Evolutionary conservation across 2,113 vertebrate species (phyloP), one percentile per base, ranked within the genome.

Genomic region (Protobothrops mucrosquamatus): DNA sequence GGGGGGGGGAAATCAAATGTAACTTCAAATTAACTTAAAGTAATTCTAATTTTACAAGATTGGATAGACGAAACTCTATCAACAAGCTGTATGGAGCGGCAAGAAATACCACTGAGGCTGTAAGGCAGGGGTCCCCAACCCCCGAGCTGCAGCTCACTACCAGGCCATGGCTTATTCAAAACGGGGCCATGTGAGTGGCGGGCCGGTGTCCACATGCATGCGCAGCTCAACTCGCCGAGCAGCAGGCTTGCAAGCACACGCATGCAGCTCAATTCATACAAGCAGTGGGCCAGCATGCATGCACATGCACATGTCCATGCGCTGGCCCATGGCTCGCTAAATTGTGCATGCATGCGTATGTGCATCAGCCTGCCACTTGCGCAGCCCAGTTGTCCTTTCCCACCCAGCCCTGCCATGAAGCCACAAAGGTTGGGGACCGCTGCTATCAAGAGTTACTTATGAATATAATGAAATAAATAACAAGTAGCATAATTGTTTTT

Each of bases 151-250:
- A 34, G 5, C n/a, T 14, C 64, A 69, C 2, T 34, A 69, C 29
- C 5, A 4, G 29, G 29, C 64, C 12, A 69, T 34, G n/a, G 29
- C 14, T n/a, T 69, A 6, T 69, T 34, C 29, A 69, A 69, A 69
- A 69, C 14, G 6, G 29, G 29, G 29, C 12, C 2, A 0, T 0
- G 4, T 2, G 15, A 69, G 64, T 1, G 4, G 12, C n/a, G 29
- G 64, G 29, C 12, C 1, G 0, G 12, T 29, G 15, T 69, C 29
- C 29, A n/a, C 11, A 9, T 15, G 4, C 29, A 69, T 14, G 26
- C 61, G 2, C 11, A n/a, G 12, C 11, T 69, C n/a, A 69, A 69
- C 64, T 69, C 4, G 12, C n/a, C 1, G 2, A 15, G 29, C 14
- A 69, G 29, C 29, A 69, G 12, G 64, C 64, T n/a, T 15, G 48